phyloP scores from a whole-genome alignment of 2,888 invertebrate genomes.

The Aspidapion aeneum region DNA sequence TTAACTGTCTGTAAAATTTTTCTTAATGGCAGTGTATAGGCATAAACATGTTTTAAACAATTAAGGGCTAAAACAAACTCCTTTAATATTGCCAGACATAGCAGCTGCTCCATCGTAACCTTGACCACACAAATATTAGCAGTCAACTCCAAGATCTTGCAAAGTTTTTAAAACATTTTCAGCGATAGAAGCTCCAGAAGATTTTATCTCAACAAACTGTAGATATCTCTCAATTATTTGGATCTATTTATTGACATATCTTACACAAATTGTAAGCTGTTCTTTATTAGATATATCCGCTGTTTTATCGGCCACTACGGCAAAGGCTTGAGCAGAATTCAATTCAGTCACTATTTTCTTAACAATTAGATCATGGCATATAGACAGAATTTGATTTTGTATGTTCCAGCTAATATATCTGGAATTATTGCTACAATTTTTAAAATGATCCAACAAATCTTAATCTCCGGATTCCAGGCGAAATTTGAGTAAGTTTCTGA shows the following conservation, averaged over 20 bases:
- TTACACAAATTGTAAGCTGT: not conserved
- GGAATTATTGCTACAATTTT: not conserved
- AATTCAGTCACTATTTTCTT: not conserved
- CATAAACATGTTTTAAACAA: not conserved
- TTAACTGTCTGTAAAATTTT: not conserved
- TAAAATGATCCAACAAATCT: too few species aligned
- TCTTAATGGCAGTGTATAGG: not conserved
- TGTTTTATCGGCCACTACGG: not conserved
- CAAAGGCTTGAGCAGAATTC: not conserved
- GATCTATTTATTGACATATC: not conserved
- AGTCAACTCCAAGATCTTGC: not conserved
- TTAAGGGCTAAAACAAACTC: not conserved
- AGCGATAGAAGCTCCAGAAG: not conserved
- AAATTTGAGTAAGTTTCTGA: too few species aligned
- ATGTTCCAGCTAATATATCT: too few species aligned
- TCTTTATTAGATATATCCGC: not conserved
- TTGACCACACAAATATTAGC: not conserved
- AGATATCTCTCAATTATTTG: not conserved
- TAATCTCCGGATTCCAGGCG: too few species aligned
- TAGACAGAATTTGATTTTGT: not conserved
- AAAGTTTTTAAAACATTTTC: not conserved
- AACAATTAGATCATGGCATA: not conserved
- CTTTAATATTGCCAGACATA: not conserved
- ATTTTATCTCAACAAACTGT: not conserved
- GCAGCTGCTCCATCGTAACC: not conserved